phyloP scores from a whole-genome alignment of 1,140 invertebrate genomes.

The Drosophila oshimai region DNA sequence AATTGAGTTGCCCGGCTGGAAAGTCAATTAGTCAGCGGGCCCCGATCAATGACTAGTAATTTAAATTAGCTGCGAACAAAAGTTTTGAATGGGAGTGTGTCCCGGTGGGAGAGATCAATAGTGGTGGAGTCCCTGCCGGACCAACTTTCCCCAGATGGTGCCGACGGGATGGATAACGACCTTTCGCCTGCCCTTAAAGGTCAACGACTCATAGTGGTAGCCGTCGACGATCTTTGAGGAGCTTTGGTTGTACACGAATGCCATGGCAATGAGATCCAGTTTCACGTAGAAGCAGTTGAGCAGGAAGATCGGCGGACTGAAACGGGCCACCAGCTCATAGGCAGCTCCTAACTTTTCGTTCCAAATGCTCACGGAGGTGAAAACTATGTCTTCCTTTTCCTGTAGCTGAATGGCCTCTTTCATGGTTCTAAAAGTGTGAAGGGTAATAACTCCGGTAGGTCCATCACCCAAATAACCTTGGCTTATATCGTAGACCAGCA shows the following conservation, averaged over 20 bases:
- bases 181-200: conserved; percentile 32
- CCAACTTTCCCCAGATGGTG: conserved; percentile 42
- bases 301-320: conserved; percentile 31
- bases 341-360: conserved; percentile 63
- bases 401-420: conserved; percentile 59
- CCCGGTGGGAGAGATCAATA: background rate
- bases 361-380: conserved; percentile 63
- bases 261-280: conserved; percentile 15
- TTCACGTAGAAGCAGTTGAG: conserved; percentile 64
- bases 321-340: conserved; percentile 57
- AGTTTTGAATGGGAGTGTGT: background rate
- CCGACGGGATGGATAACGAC: conserved; percentile 65
- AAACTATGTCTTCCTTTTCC: conserved; percentile 45
- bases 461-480: conserved; percentile 55
- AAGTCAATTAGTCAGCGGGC: conserved; percentile 45
- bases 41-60: conserved; percentile 33
- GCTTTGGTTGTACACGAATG: background rate
- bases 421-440: conserved; percentile 74
- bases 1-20: conserved; percentile 41
- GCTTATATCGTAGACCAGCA: conserved; percentile 56
- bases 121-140: background rate
- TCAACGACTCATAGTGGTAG: conserved; percentile 70
- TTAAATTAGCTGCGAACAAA: conserved; percentile 9
- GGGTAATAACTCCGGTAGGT: conserved; percentile 58
- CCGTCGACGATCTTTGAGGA: conserved; percentile 31